These are phyloP conservation scores for Rotaria socialis DNA, from an alignment of 2,888 invertebrate species.

Conservation along the genomic window DNA sequence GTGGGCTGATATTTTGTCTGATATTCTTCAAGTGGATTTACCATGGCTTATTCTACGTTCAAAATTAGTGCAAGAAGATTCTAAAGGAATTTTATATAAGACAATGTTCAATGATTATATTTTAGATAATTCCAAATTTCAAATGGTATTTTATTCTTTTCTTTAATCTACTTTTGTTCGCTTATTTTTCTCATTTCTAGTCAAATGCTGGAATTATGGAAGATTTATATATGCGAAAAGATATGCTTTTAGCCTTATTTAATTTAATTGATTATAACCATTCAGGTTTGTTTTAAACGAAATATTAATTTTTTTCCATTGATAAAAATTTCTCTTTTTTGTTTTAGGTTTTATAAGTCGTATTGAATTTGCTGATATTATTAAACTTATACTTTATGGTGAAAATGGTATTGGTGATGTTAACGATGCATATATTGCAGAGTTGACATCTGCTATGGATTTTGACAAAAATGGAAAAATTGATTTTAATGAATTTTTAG, in stretches of 20 bases:
- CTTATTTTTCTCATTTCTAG: neutral
- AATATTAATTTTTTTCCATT: too few species aligned
- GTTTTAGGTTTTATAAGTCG: constrained; percentile 10
- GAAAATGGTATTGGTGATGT: neutral
- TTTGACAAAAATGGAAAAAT: constrained; percentile 86
- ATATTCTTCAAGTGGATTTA: constrained; percentile 72
- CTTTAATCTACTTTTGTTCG: neutral
- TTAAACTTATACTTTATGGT: neutral
- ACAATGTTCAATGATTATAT: constrained; percentile 60
- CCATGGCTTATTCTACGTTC: constrained; percentile 82
- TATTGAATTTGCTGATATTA: constrained; percentile 32
- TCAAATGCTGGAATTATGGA: constrained; percentile 25
- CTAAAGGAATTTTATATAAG: constrained; percentile 68
- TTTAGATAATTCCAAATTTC: constrained; percentile 47
- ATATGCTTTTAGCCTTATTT: constrained; percentile 30
- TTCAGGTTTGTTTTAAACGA: neutral
- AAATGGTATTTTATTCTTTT: neutral
- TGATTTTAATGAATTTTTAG: constrained; percentile 85
- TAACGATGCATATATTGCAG: constrained; percentile 69
- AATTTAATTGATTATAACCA: constrained; percentile 38
- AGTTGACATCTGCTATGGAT: constrained; percentile 83
- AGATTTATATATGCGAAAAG: constrained; percentile 25
- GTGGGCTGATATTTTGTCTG: constrained; percentile 80
- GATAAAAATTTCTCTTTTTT: neutral
- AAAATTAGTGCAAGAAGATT: constrained; percentile 70